Evolutionary conservation across 1,140 invertebrate species (phyloP), one percentile per base, ranked within the genome.

Genomic region (Saccostrea echinata): DNA sequence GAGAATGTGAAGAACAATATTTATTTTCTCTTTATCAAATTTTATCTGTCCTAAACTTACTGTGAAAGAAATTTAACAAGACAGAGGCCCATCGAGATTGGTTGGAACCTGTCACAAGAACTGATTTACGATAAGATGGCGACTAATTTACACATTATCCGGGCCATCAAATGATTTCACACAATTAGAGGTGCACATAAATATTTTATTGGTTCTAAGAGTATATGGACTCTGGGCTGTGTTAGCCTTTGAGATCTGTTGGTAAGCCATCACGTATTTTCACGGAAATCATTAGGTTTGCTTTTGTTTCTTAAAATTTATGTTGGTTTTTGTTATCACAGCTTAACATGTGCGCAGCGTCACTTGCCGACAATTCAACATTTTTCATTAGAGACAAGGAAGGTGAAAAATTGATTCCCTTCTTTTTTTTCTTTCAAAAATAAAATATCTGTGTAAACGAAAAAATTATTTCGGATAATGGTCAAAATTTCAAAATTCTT

Each of bases 281-380:
- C 68, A 76, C 27, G 68, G 27, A 76, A 33, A 76, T 76, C 68
- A 30, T 76, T 76, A 76, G 68, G 9, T 76, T 76, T 76, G 68
- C 68, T 76, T 76, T 76, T 76, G 68, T 76, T 76, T 76, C 68
- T 76, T 30, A 33, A 76, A 76, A 76, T 76, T 76, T 76, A 76
- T 76, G 68, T 76, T 76, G 11, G 68, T 76, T 76, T 76, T 76
- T 76, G 68, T 76, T 76, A 76, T 76, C 68, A 76, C 16, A 76
- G 68, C 27, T 71, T 76, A 76, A 76, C 68, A 76, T 76, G 68
- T 76, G 68, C 27, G 16, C 30, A 76, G 27, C 68, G 27, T 76
- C 68, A 76, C 27, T 33, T 33, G 68, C 68, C 30, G 68, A 76
- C 68, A 30, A 33, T 27, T 27, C 24, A 76, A 76, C 9, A 16